phyloP scores from a whole-genome alignment of 2,797 vertebrate species.

The Alcedo atthis region DNA sequence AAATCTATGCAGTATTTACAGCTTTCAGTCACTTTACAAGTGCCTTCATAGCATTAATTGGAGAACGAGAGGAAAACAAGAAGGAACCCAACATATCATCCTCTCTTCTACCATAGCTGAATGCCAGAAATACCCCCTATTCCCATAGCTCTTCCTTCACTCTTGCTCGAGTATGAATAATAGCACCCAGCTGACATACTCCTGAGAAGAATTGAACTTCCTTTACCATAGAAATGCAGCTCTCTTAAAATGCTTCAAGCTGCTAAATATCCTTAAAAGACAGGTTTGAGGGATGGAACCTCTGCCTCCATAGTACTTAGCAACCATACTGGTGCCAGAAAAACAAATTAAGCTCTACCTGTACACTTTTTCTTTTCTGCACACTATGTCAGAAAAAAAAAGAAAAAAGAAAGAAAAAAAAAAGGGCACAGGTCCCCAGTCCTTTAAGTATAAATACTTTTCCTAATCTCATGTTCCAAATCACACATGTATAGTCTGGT shows the following conservation, averaged over 20 bases:
- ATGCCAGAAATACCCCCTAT: background rate
- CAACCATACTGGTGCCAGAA: background rate
- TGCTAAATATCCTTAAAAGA: background rate
- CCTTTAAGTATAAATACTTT: background rate
- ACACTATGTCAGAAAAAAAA: background rate
- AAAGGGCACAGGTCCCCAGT: background rate
- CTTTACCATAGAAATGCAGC: background rate
- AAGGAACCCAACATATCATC: background rate
- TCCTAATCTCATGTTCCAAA: background rate
- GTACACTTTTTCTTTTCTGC: background rate
- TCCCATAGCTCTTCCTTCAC: background rate
- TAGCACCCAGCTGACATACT: background rate
- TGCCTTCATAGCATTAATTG: background rate
- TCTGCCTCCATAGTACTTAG: background rate
- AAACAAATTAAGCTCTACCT: background rate
- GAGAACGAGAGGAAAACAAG: background rate
- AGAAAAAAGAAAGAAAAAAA: rapidly evolving
- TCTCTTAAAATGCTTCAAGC: background rate
- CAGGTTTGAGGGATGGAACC: background rate
- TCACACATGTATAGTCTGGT: background rate
- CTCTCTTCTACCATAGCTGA: background rate
- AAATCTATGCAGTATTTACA: background rate
- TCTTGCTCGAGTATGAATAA: background rate
- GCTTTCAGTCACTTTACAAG: background rate
- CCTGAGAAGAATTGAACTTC: background rate